These are phyloP conservation scores for Ptiloglossa arizonensis DNA, from an alignment of 1,140 invertebrate genomes.

Conservation along the genomic window DNA sequence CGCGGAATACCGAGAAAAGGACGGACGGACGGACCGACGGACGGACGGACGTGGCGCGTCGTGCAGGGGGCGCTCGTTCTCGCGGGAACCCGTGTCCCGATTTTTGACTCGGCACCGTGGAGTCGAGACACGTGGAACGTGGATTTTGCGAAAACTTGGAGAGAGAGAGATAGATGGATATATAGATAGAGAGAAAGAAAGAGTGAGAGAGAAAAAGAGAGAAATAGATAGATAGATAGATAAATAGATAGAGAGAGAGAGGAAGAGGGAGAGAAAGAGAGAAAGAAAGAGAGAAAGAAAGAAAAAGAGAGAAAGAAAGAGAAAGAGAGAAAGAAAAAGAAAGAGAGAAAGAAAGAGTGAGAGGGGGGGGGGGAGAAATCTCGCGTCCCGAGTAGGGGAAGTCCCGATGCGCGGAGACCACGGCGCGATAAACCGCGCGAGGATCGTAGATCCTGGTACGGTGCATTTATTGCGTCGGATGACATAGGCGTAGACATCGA, in stretches of 20 bases:
- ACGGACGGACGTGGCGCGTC: background rate
- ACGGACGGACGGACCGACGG: too few relatives aligned
- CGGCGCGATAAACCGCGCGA: conserved; percentile 11
- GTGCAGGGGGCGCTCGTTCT: conserved; percentile 10
- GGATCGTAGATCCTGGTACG: conserved; percentile 33
- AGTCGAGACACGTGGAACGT: conserved; percentile 32
- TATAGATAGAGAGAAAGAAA: too few relatives aligned
- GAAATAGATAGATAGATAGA: too few relatives aligned
- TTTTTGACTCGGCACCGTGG: conserved; percentile 46
- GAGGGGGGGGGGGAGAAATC: conserved; percentile 11
- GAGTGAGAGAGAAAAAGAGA: too few relatives aligned
- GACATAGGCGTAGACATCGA: conserved; percentile 50
- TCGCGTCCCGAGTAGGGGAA: background rate
- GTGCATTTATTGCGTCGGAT: conserved; percentile 46
- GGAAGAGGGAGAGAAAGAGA: too few relatives aligned
- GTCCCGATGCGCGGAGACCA: background rate
- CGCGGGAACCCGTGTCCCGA: conserved; percentile 26
- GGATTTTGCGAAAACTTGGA: conserved; percentile 46
- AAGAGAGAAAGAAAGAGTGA: too few relatives aligned
- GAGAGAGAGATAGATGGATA: too few relatives aligned
- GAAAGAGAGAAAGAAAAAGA: too few relatives aligned
- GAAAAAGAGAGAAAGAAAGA: too few relatives aligned
- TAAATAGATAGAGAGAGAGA: too few relatives aligned
- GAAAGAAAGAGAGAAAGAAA: too few relatives aligned
- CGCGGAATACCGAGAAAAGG: conserved; percentile 56